phyloP scores from a whole-genome alignment of 2,888 invertebrate species.

The Oligia strigilis region DNA sequence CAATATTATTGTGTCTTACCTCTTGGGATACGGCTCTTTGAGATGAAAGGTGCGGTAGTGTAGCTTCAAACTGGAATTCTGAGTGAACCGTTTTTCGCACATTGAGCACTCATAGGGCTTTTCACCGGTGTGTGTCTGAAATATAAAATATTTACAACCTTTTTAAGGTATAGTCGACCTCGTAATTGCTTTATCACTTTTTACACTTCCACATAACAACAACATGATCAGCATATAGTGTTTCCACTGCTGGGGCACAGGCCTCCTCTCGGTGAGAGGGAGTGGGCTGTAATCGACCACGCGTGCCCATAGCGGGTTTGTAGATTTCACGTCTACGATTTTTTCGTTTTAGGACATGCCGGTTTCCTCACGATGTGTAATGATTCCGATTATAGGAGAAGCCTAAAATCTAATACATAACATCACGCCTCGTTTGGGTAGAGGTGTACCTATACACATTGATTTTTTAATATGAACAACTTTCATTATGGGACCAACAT shows the following conservation, averaged over 20 bases:
- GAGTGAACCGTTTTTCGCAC: conserved; percentile 84
- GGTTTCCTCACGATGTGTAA: neutral
- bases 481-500: too few species aligned
- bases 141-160: neutral
- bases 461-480: too few species aligned
- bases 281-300: neutral
- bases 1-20: conserved; percentile 65
- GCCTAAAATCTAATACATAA: neutral
- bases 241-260: neutral
- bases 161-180: neutral
- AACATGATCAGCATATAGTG: neutral
- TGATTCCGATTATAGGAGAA: neutral
- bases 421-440: neutral
- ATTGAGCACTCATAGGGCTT: conserved; percentile 78
- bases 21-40: conserved; percentile 84
- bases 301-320: neutral
- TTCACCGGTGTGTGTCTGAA: conserved; percentile 83
- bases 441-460: neutral
- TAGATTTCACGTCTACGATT: neutral
- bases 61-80: conserved; percentile 82
- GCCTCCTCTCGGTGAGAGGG: neutral
- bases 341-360: neutral
- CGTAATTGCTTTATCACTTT: neutral
- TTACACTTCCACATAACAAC: neutral
- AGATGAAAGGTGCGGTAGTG: conserved; percentile 83